These are phyloP conservation scores for Eupithecia exiguata DNA, from an alignment of 2,888 invertebrate species.

Conservation along the genomic window DNA sequence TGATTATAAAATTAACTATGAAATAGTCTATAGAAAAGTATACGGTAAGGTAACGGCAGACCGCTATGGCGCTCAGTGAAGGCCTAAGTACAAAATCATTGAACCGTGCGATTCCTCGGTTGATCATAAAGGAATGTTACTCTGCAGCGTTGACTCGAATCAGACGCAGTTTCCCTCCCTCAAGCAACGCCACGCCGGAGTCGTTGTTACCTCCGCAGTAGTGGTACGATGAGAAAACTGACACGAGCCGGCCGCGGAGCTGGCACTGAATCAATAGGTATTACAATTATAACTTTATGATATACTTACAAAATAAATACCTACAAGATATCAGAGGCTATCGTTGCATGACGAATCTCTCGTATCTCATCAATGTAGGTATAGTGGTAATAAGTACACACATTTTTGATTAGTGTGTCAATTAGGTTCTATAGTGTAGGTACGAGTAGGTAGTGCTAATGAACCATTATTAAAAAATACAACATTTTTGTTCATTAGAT, in stretches of 20 bases:
- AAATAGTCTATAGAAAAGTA: too few relatives aligned
- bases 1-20: neutral
- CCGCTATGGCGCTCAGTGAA: neutral
- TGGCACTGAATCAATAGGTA: slow-evolving; percentile 81
- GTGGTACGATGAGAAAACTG: slow-evolving; percentile 89
- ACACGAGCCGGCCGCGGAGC: slow-evolving; percentile 87
- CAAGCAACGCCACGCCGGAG: slow-evolving; percentile 87
- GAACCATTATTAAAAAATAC: too few relatives aligned
- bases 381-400: too few relatives aligned
- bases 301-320: neutral
- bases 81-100: neutral
- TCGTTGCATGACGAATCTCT: too few relatives aligned
- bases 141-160: slow-evolving; percentile 83
- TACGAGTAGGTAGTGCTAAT: too few relatives aligned
- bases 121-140: slow-evolving; percentile 24
- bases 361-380: too few relatives aligned
- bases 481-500: too few relatives aligned
- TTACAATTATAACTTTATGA: too few relatives aligned
- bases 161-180: slow-evolving; percentile 86
- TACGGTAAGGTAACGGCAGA: neutral
- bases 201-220: slow-evolving; percentile 90
- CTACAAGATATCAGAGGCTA: too few relatives aligned
- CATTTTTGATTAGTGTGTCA: too few relatives aligned
- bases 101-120: neutral
- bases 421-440: too few relatives aligned